Evolutionary conservation across 2,888 invertebrate genomes (phyloP).

Genomic region (Ephialtes manifestator): DNA sequence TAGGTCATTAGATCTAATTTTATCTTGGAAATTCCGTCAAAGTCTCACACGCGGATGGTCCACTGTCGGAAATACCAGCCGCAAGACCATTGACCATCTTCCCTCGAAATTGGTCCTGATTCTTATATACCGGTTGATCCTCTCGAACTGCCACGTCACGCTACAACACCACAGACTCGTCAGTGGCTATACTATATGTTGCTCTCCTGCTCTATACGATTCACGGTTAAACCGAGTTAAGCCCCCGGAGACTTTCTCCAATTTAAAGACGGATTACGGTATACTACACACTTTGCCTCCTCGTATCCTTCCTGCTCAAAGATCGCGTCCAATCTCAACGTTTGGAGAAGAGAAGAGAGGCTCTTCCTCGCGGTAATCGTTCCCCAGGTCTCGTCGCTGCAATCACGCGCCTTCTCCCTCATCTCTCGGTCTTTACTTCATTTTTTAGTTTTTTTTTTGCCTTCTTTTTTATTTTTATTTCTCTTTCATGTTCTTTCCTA

Average conservation of each 20-base stretch:
- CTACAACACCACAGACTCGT: conserved; percentile 52
- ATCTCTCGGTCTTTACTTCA: neutral
- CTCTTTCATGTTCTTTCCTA: conserved; percentile 32
- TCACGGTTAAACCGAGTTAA: conserved; percentile 66
- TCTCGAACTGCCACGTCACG: conserved; percentile 49
- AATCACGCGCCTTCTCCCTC: conserved; percentile 46
- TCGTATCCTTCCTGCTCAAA: conserved; percentile 31
- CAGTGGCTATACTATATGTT: neutral
- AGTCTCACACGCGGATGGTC: conserved; percentile 11
- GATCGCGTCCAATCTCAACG: conserved; percentile 46
- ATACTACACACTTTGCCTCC: conserved; percentile 25
- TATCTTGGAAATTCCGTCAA: conserved; percentile 6
- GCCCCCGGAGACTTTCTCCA: conserved; percentile 72
- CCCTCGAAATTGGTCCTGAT: conserved; percentile 63
- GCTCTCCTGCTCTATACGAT: conserved; percentile 53
- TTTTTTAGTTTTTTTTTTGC: conserved; percentile 11
- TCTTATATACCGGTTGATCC: conserved; percentile 61
- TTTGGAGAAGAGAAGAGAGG: conserved; percentile 31
- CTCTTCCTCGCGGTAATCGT: conserved; percentile 35
- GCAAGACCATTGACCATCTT: conserved; percentile 43
- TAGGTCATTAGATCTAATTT: conserved; percentile 22
- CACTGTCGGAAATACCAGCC: conserved; percentile 27
- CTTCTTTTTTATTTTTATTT: neutral
- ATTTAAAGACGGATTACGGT: conserved; percentile 71
- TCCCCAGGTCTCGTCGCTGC: conserved; percentile 32